Percentiles rank a stretch among this genome's conserved stretches.
Evolutionary conservation across 35 echinoderm and acorn worm genomes (phyloP).

Genomic region (Patiria miniata): DNA sequence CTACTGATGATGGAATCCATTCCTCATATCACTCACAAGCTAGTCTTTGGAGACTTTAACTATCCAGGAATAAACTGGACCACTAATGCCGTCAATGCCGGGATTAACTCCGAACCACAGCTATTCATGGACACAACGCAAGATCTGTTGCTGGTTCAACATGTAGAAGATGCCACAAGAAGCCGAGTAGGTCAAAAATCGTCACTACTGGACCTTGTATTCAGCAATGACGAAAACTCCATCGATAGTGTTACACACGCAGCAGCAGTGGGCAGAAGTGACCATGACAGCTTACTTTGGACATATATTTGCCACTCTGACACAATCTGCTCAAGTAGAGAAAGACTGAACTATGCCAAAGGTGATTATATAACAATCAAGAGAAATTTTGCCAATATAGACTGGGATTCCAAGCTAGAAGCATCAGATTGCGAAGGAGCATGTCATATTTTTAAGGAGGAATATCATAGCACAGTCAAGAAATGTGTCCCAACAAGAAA

Average conservation of each 20-base stretch:
- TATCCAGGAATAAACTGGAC: background rate
- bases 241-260: background rate
- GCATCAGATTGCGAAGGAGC: background rate
- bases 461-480: background rate
- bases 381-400: background rate
- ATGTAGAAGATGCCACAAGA: background rate
- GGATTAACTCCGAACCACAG: background rate
- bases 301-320: background rate
- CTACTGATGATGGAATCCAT: background rate
- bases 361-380: background rate
- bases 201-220: too few species aligned
- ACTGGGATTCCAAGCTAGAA: background rate
- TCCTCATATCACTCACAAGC: background rate
- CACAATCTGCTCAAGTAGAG: background rate
- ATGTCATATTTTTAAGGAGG: background rate
- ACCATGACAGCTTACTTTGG: conserved; percentile 25
- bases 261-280: conserved; percentile 45
- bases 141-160: conserved; percentile 14
- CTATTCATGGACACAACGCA: background rate
- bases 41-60: too few species aligned
- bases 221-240: background rate
- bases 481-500: background rate
- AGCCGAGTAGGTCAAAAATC: too few species aligned
- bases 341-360: background rate
- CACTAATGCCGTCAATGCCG: background rate